Evolutionary conservation across 2,888 invertebrate species (phyloP), one percentile per base, ranked within the genome.

Genomic region (Crematogaster levior): DNA sequence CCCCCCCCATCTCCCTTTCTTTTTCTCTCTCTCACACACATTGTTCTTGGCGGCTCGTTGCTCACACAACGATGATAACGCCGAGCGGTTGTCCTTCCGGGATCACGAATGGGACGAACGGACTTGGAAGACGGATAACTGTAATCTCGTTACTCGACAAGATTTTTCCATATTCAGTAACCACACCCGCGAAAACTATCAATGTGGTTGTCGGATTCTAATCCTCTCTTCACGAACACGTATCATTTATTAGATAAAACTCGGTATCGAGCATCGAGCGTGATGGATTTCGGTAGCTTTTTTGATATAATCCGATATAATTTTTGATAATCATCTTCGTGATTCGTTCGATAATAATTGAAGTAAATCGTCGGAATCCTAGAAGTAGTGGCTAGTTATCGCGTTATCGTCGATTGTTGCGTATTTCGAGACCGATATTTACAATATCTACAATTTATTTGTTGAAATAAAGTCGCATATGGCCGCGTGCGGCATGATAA

Each of bases 21-120:
- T 12, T 65, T 27, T 51, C 53, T 79, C 10, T 56, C 30, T 53
- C 51, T 34, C 18, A 24, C 53, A 81, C n/a, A 75, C 74, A 51
- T 74, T 60, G 21, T 46, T 75, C 65, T 40, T n/a, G 51, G 40
- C 72, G 61, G 43, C 43, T 27, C 61, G 68, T 43, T 30, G 73
- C 73, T 34, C 43, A 65, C 12, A 30, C 30, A 53, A 68, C 10
- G 53, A 77, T 68, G 68, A 66, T 77, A 77, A 68, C 75, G 74
- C 43, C 30, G 53, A 27, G 12, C 2, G 37, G 40, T 30, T 53
- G 27, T 68, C 53, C 72, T 77, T 58, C 73, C 77, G 56, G 72
- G 56, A 77, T 77, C 73, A 70, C 56, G 24, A 77, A 70, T 77
- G 43, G 73, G 53, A 77, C 73, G 43, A 46, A 77, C 72, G 18